These are phyloP conservation scores for Streptopelia turtur DNA, from an alignment of 2,797 vertebrate genomes.

Conservation along the genomic window DNA sequence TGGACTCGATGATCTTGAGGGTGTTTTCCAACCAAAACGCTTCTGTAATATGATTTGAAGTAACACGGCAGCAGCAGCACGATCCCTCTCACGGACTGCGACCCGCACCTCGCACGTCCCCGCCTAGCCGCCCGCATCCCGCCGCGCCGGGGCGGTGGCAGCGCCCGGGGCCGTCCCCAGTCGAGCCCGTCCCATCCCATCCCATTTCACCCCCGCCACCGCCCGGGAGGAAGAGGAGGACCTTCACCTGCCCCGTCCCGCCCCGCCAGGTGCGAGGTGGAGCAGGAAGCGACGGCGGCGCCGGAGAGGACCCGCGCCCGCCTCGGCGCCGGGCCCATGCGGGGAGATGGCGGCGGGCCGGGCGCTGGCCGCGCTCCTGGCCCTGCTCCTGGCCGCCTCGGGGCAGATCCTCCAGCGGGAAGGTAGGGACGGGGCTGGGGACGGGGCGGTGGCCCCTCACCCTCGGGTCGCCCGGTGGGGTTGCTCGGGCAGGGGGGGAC, in stretches of 20 bases:
- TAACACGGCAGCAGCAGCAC: neutral
- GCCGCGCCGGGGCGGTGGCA: neutral
- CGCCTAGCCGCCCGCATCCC: too few relatives aligned
- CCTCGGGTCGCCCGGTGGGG: neutral
- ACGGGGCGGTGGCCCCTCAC: neutral
- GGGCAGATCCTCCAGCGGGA: neutral
- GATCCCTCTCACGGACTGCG: too few relatives aligned
- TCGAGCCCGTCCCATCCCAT: neutral
- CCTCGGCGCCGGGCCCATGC: neutral
- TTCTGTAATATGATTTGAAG: too few relatives aligned
- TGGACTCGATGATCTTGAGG: too few relatives aligned
- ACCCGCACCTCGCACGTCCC: neutral
- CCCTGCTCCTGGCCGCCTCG: neutral
- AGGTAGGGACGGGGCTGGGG: neutral
- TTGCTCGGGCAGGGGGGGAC: too few relatives aligned
- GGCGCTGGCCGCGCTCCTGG: neutral
- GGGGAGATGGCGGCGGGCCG: conserved; percentile 25
- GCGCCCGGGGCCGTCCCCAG: neutral
- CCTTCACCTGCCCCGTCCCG: neutral
- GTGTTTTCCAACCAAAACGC: too few relatives aligned
- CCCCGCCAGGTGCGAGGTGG: conserved; percentile 1
- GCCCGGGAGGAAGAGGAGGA: conserved; percentile 5
- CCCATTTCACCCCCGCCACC: neutral
- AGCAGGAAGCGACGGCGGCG: conserved; percentile 42
- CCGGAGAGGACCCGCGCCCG: neutral